Percentiles rank a stretch among this genome's conserved stretches.
Conservation (phyloP, 2,888 invertebrate genomes). For the Agrotis puta region DNA sequence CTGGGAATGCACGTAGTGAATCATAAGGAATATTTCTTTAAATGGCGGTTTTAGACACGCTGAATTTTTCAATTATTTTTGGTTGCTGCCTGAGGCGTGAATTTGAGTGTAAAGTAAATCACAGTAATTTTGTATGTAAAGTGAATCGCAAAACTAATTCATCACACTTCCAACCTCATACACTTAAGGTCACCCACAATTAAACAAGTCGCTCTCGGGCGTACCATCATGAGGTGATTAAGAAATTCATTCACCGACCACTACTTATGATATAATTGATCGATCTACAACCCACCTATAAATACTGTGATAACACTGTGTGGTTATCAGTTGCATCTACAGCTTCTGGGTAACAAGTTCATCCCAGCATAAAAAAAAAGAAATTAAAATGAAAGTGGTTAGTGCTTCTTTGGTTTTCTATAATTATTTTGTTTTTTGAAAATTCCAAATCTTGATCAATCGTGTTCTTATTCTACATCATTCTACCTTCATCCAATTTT, state of each 20-base stretch:
- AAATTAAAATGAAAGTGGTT: constrained; percentile 83
- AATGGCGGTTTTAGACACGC: too few relatives aligned
- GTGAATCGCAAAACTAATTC: too few relatives aligned
- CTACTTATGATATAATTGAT: constrained; percentile 81
- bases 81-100: too few relatives aligned
- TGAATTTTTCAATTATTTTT: too few relatives aligned
- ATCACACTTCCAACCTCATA: background rate
- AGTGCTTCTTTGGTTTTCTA: constrained; percentile 4
- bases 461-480: background rate
- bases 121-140: too few relatives aligned
- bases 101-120: too few relatives aligned
- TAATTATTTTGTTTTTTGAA: background rate
- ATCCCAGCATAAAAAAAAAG: constrained; percentile 62
- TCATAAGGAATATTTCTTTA: too few relatives aligned
- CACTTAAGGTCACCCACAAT: constrained; percentile 67
- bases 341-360: constrained; percentile 69
- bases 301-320: constrained; percentile 78
- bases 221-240: constrained; percentile 77
- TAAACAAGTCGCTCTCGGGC: constrained; percentile 80
- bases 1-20: too few relatives aligned
- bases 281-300: constrained; percentile 81
- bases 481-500: too few relatives aligned
- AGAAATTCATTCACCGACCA: constrained; percentile 75
- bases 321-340: constrained; percentile 80
- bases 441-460: too few relatives aligned